Evolutionary conservation across 1,140 invertebrate species (phyloP).

Genomic region (Gryllus bimaculatus): DNA sequence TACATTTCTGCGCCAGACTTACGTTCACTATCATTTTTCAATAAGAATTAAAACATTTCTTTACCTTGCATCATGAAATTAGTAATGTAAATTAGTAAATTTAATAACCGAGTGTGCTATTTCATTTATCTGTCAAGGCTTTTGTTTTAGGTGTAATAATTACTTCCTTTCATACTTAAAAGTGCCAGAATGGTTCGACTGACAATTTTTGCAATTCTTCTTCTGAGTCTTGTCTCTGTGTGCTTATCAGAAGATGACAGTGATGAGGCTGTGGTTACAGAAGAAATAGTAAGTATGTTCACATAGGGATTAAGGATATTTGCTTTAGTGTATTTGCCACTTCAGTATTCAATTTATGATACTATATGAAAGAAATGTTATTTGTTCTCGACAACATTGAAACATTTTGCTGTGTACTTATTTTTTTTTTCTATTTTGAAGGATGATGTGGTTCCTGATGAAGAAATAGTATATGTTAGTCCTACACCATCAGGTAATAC

Average conservation of each 20-base stretch:
- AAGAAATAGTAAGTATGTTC: constrained; percentile 6
- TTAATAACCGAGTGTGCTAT: not conserved
- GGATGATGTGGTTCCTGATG: constrained; percentile 1
- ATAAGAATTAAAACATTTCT: not conserved
- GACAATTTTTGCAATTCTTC: not conserved
- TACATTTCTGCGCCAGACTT: not conserved
- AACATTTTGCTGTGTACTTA: not conserved
- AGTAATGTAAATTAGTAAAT: not conserved
- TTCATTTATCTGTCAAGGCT: not conserved
- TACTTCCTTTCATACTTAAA: not conserved
- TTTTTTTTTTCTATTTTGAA: not conserved
- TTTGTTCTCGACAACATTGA: too few species aligned
- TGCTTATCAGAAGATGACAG: constrained; percentile 6
- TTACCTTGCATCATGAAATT: not conserved
- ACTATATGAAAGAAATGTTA: too few species aligned
- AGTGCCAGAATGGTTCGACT: not conserved
- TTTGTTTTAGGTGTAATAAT: not conserved
- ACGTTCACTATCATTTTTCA: not conserved
- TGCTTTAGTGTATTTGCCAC: not conserved
- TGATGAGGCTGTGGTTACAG: constrained; percentile 9
- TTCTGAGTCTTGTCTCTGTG: not conserved
- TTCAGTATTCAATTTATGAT: too few species aligned
- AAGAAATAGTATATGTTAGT: constrained; percentile 31
- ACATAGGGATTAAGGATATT: not conserved
- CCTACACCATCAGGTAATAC: constrained; percentile 41